A percentile compares a stretch with the other conserved stretches of the same genome.
Evolutionary conservation across 2,888 invertebrate species (phyloP).

Genomic region (Beris morrisii): DNA sequence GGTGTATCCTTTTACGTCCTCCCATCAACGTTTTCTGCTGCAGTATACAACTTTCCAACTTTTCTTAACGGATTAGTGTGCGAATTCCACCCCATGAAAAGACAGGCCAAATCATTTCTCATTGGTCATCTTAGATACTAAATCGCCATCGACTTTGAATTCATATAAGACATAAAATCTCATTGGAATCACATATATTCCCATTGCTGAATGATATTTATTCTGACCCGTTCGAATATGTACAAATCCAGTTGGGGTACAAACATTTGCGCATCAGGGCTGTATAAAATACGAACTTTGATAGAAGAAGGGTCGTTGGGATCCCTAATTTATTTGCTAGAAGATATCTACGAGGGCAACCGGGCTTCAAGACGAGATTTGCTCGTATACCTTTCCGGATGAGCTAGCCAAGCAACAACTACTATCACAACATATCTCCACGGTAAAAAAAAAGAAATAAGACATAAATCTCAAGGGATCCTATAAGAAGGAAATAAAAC

Average conservation of each 20-base stretch:
- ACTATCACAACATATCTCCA: conserved; percentile 28
- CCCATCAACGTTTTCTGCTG: too few species aligned
- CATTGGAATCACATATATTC: conserved; percentile 36
- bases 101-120: not conserved
- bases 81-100: too few species aligned
- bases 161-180: conserved; percentile 33
- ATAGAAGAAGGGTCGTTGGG: too few species aligned
- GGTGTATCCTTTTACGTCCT: too few species aligned
- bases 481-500: conserved; percentile 12
- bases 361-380: too few species aligned
- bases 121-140: conserved; percentile 29
- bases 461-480: conserved; percentile 34
- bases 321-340: too few species aligned
- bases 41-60: too few species aligned
- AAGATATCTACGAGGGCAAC: too few species aligned
- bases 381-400: too few species aligned
- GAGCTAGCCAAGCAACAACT: too few species aligned
- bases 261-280: conserved; percentile 2
- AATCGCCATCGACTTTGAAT: conserved; percentile 25
- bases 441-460: conserved; percentile 26
- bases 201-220: conserved; percentile 32
- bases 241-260: conserved; percentile 22
- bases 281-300: conserved; percentile 5
- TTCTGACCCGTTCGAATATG: conserved; percentile 19
- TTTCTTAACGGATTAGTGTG: too few species aligned